Conservation (phyloP, 2,888 invertebrate genomes). For the Pyrrhosoma nymphula region DNA sequence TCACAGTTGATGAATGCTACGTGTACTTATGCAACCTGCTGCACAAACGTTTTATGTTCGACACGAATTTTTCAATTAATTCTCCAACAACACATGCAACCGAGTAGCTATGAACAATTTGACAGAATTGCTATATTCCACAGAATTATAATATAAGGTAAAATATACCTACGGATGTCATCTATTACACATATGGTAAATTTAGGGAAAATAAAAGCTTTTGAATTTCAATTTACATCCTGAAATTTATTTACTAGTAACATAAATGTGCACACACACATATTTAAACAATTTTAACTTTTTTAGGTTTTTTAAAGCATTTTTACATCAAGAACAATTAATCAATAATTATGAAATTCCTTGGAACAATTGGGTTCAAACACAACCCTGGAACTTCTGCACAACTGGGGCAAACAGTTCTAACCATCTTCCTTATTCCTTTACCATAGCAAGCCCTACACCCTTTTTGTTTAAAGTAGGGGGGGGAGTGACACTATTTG, state of each 20-base stretch:
- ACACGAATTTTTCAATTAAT: background rate
- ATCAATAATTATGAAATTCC: background rate
- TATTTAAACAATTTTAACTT: background rate
- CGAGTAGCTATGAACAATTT: background rate
- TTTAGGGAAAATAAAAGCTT: background rate
- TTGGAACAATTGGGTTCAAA: too few species aligned
- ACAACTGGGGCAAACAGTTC: background rate
- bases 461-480: background rate
- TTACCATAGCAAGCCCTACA: background rate
- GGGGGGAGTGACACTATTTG: too few species aligned
- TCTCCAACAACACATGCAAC: too few species aligned
- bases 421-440: background rate
- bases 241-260: background rate
- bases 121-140: background rate
- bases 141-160: background rate
- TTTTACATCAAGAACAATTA: background rate
- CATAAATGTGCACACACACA: background rate
- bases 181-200: background rate
- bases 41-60: too few species aligned
- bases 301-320: background rate
- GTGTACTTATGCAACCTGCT: background rate
- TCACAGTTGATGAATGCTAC: background rate
- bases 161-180: too few species aligned
- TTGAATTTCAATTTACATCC: background rate
- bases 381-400: background rate